Conservation (phyloP, 2,797 vertebrate species). For the Catostomus latipinnis region DNA sequence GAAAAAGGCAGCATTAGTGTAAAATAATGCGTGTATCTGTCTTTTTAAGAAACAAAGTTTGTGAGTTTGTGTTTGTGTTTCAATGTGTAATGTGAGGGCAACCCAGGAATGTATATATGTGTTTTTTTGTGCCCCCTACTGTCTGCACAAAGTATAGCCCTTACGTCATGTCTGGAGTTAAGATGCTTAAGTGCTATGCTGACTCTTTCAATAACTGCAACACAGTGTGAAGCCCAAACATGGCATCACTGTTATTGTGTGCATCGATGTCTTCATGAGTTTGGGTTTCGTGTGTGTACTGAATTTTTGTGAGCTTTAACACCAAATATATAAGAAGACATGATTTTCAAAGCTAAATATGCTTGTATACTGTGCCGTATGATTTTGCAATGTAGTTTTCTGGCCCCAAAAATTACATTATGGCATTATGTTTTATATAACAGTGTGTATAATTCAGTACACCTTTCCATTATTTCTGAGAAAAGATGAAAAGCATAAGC, state of each 20-base stretch:
- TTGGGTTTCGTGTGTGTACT: neutral
- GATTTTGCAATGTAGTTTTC: neutral
- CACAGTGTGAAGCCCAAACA: neutral
- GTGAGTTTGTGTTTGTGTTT: constrained; percentile 41
- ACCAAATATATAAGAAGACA: neutral
- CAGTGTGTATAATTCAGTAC: constrained; percentile 30
- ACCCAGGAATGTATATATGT: constrained; percentile 4
- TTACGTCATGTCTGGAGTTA: constrained; percentile 72
- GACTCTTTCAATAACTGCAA: constrained; percentile 39
- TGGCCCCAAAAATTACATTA: constrained; percentile 2
- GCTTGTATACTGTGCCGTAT: neutral
- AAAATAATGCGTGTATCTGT: neutral
- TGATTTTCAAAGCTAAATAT: neutral
- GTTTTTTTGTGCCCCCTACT: constrained; percentile 75
- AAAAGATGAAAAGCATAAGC: constrained; percentile 27
- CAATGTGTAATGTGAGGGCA: constrained; percentile 16
- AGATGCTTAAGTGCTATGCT: constrained; percentile 24
- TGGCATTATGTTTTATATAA: constrained; percentile 34
- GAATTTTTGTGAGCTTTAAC: constrained; percentile 3
- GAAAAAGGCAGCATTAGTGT: constrained; percentile 34
- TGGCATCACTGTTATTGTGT: constrained; percentile 49
- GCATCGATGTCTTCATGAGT: neutral
- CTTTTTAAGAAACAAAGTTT: neutral
- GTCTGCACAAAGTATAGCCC: constrained; percentile 69
- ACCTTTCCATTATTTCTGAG: constrained; percentile 65